phyloP scores from a whole-genome alignment of 2,113 vertebrate species.

The Sylvicapra grimmia region DNA sequence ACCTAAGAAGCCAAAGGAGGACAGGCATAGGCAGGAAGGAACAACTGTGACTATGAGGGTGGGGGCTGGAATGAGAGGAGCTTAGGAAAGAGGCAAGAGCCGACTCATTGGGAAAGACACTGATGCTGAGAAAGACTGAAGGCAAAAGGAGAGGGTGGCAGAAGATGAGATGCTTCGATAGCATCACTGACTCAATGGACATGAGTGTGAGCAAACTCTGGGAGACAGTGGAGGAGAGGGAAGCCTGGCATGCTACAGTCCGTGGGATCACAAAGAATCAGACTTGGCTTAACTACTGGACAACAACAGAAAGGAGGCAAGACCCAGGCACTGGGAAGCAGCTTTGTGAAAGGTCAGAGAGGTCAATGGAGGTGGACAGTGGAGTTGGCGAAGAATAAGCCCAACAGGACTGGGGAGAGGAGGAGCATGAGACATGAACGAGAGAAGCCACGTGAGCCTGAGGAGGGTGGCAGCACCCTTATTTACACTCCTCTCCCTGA shows the following conservation, averaged over 20 bases:
- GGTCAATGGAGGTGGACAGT: neutral
- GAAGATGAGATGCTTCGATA: neutral
- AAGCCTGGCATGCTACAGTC: neutral
- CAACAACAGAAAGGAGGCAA: too few species aligned
- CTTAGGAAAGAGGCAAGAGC: too few species aligned
- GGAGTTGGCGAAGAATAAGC: neutral
- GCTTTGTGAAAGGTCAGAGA: neutral
- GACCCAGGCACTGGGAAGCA: neutral
- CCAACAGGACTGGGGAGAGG: neutral
- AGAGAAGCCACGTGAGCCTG: neutral
- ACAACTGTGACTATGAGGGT: fast-evolving
- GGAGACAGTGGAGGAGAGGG: neutral
- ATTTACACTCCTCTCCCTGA: neutral
- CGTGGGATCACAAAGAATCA: neutral
- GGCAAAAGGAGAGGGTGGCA: neutral
- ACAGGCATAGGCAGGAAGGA: neutral
- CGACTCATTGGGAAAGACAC: neutral
- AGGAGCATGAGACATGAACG: neutral
- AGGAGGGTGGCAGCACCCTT: too few species aligned
- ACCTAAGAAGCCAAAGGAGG: too few species aligned
- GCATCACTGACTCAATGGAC: neutral
- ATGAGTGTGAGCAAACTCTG: neutral
- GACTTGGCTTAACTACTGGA: neutral
- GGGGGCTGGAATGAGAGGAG: neutral
- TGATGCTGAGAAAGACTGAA: neutral